A percentile compares a stretch with the other conserved stretches of the same genome.
phyloP scores from a whole-genome alignment of 1,140 invertebrate genomes.

The Plodia interpunctella region DNA sequence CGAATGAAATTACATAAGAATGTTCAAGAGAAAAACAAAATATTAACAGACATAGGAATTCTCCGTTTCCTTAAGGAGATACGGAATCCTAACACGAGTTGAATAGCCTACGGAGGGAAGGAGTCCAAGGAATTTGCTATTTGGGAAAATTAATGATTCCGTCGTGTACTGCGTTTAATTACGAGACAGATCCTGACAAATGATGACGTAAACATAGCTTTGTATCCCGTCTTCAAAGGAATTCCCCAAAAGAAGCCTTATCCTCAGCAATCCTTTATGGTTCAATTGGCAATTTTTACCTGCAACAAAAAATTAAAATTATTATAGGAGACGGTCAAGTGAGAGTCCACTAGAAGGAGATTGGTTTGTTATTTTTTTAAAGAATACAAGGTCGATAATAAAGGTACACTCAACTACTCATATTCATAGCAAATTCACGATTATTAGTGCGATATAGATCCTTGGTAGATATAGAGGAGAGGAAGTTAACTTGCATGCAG shows the following conservation, averaged over 20 bases:
- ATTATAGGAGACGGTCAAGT: neutral
- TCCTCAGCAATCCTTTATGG: neutral
- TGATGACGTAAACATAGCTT: constrained; percentile 1
- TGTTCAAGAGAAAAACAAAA: too few relatives aligned
- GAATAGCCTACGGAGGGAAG: neutral
- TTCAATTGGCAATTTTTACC: constrained; percentile 12
- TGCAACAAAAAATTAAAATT: constrained; percentile 14
- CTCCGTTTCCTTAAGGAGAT: neutral
- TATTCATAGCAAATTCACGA: too few relatives aligned
- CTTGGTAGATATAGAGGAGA: too few relatives aligned
- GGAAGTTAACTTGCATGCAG: too few relatives aligned
- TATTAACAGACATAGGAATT: neutral
- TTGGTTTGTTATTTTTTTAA: too few relatives aligned
- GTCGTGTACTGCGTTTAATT: constrained; percentile 5
- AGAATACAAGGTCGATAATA: too few relatives aligned
- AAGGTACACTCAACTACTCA: too few relatives aligned
- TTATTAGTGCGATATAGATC: too few relatives aligned
- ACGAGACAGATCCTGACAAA: constrained; percentile 6
- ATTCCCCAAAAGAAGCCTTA: neutral
- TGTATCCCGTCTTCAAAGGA: neutral
- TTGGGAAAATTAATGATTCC: constrained; percentile 6
- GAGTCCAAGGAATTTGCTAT: neutral
- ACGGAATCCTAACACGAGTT: neutral
- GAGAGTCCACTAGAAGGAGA: neutral
- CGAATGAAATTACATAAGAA: too few relatives aligned